These are phyloP conservation scores for Mylabris phalerata DNA, from an alignment of 1,140 invertebrate species.

Conservation along the genomic window DNA sequence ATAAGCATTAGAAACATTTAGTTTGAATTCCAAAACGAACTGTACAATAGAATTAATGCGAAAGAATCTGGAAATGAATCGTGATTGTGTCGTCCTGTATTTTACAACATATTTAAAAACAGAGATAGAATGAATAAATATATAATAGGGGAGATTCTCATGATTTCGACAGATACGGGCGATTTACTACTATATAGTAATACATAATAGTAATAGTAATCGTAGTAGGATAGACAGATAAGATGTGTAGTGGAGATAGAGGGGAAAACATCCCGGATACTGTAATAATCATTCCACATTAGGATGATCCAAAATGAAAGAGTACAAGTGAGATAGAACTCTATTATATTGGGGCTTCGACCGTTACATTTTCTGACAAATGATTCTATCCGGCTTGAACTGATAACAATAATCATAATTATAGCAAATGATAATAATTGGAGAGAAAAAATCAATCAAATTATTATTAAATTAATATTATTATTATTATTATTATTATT, in stretches of 20 bases:
- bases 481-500: too few relatives aligned
- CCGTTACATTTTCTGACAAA: slow-evolving; percentile 22
- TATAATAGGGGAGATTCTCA: slow-evolving; percentile 14
- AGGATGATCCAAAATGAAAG: neutral
- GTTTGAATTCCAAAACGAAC: too few relatives aligned
- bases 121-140: too few relatives aligned
- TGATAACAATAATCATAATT: neutral
- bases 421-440: too few relatives aligned
- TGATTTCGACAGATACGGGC: slow-evolving; percentile 1
- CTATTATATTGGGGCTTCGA: slow-evolving; percentile 18
- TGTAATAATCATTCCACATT: slow-evolving; percentile 25
- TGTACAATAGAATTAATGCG: neutral
- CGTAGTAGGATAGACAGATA: too few relatives aligned
- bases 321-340: too few relatives aligned
- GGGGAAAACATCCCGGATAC: slow-evolving; percentile 28
- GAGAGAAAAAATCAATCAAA: too few relatives aligned
- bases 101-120: too few relatives aligned
- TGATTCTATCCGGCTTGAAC: slow-evolving; percentile 21
- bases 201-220: too few relatives aligned
- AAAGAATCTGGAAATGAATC: slow-evolving; percentile 28
- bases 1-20: too few relatives aligned
- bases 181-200: too few relatives aligned
- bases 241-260: neutral
- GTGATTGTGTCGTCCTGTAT: slow-evolving; percentile 28
- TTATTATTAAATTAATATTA: too few relatives aligned